Base-by-base conservation (phyloP, 2,888 invertebrate species). In the Onchidella celtica region DNA sequence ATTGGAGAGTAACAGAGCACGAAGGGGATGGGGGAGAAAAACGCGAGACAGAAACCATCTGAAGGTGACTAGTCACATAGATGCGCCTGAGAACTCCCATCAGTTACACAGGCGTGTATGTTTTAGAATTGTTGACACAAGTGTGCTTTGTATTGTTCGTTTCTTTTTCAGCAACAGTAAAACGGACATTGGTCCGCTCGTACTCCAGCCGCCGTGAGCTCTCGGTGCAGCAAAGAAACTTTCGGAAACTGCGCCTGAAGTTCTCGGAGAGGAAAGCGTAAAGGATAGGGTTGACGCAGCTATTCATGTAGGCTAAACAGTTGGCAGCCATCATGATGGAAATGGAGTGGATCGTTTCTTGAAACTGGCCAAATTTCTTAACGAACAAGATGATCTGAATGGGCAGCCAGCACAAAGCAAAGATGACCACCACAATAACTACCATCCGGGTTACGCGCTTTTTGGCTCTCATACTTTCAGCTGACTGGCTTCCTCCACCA, bases 241-340 rank as follows among this genome's bases (percentile, higher is more conserved):
- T 92, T 29, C 91, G 95, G 93, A 98, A 98, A 32, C 97, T 97
- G 91, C 97, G 96, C 88, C 98, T 95, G 94, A 98, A 98, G 94
- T 97, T 97, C 90, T 98, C 98, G 1, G 97, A 98, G 74, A 98
- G 95, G 94, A 98, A 97, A 3, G 98, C 98, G 94, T 98, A 98
- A 73, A 98, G 95, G 87, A 98, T 96, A 0, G 98, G 98, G 94
- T 98, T 98, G 90, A 98, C 96, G 93, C 98, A 98, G 90, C 97
- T 97, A 95, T 98, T 98, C 94, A 96, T 97, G 94, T 98, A 98
- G 27, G 98, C 98, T 83, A 93, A 85, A 79, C 90, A 91, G 83
- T 92, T 93, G 14, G 92, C 88, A 27, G 91, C 89, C 81, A 94
- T 90, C 83, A 92, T 91, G 0, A 92, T 69, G 24, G 89, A 90